A percentile compares a stretch with the other conserved stretches of the same genome.
These are phyloP conservation scores for Hyposoter dolosus DNA, from an alignment of 2,888 invertebrate species.

Conservation along the genomic window DNA sequence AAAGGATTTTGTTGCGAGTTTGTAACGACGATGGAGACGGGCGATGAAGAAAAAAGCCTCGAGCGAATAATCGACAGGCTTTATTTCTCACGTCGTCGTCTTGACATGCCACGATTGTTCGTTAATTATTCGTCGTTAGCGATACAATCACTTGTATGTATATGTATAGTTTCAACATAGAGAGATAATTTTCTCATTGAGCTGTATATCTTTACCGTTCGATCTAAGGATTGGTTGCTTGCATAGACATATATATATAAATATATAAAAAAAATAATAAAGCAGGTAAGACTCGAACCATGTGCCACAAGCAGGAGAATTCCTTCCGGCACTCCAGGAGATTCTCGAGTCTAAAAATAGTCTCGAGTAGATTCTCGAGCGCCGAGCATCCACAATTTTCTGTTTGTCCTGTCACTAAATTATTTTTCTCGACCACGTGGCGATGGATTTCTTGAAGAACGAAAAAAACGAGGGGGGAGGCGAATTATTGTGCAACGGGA, in stretches of 20 bases:
- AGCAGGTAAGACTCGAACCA: conserved; percentile 14
- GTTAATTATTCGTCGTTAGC: conserved; percentile 67
- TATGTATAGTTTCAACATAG: not conserved
- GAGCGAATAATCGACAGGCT: conserved; percentile 39
- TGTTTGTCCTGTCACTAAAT: not conserved
- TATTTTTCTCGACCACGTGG: conserved; percentile 6
- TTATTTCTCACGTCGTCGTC: conserved; percentile 32
- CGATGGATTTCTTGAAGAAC: conserved; percentile 2
- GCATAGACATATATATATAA: not conserved
- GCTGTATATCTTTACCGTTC: conserved; percentile 41
- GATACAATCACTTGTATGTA: conserved; percentile 50
- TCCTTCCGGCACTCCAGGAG: conserved; percentile 53
- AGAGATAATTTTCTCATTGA: conserved; percentile 20
- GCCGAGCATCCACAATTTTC: conserved; percentile 25
- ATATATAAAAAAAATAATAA: conserved; percentile 20
- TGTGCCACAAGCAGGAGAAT: conserved; percentile 47
- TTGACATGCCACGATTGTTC: conserved; percentile 65
- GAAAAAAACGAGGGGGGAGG: not conserved
- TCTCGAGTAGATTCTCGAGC: conserved; percentile 27
- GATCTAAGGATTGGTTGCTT: conserved; percentile 11
- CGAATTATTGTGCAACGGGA: conserved; percentile 56
- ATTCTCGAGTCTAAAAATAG: conserved; percentile 28
- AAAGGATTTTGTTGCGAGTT: conserved; percentile 24
- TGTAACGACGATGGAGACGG: conserved; percentile 18
- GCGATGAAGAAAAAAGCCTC: conserved; percentile 24